These are phyloP conservation scores for Drosophila leonis DNA, from an alignment of 2,888 invertebrate species.

Conservation along the genomic window DNA sequence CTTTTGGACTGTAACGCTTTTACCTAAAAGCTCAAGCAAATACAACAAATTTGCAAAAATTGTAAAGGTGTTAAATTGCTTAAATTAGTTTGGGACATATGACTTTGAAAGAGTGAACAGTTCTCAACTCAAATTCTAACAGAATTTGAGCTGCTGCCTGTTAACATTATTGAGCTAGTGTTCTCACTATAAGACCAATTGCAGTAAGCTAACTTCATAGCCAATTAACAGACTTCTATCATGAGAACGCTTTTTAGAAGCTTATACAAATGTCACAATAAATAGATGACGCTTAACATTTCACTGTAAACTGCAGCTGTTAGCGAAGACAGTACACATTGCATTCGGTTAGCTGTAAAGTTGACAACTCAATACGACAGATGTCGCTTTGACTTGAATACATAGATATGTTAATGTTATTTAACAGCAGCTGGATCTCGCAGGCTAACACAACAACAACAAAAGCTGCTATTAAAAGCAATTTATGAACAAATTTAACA, in stretches of 20 bases:
- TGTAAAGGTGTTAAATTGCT: background rate
- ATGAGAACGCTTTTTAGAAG: background rate
- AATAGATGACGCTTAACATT: background rate
- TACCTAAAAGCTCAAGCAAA: background rate
- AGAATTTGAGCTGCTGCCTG: background rate
- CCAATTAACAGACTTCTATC: background rate
- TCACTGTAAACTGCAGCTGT: background rate
- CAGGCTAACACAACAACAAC: background rate
- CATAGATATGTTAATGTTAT: background rate
- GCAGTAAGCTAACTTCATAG: background rate
- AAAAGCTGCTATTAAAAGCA: constrained; percentile 18
- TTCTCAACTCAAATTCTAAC: background rate
- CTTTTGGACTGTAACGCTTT: background rate
- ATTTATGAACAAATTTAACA: constrained; percentile 56
- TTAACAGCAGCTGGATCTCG: constrained; percentile 2
- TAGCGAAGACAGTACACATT: background rate
- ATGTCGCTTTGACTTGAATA: constrained; percentile 15
- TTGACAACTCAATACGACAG: background rate
- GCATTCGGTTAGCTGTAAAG: background rate
- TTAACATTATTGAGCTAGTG: background rate
- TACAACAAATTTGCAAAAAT: background rate
- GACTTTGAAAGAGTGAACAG: too few species aligned
- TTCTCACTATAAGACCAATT: background rate
- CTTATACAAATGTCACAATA: background rate
- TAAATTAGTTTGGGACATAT: too few species aligned